Conservation (phyloP, 2,797 vertebrate genomes). For the Hippopotamyrus pictus region DNA sequence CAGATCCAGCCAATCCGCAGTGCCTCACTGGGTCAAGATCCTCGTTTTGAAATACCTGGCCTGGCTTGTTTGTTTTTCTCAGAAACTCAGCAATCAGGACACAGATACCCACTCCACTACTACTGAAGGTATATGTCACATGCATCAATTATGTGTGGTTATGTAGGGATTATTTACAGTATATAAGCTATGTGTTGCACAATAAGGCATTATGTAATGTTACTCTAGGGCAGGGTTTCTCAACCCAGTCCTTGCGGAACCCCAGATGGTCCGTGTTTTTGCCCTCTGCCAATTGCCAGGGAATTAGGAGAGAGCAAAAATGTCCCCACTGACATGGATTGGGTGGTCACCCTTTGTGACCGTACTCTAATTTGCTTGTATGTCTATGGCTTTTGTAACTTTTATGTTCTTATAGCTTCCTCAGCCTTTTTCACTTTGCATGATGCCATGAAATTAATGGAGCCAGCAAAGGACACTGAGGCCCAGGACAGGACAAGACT, state of each 20-base stretch:
- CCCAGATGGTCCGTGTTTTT: neutral
- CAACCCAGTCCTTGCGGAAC: neutral
- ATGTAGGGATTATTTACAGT: neutral
- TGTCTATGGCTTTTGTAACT: neutral
- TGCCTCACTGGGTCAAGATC: slow-evolving; percentile 42
- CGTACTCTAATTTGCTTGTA: neutral
- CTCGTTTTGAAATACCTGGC: slow-evolving; percentile 48
- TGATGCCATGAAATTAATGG: neutral
- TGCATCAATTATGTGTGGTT: neutral
- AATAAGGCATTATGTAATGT: neutral
- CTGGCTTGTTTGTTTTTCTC: slow-evolving; percentile 27
- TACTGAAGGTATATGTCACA: slow-evolving; percentile 31
- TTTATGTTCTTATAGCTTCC: neutral
- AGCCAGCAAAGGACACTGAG: neutral
- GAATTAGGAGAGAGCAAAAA: neutral
- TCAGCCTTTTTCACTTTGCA: neutral
- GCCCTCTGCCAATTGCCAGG: neutral
- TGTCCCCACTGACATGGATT: neutral
- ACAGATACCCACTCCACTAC: neutral
- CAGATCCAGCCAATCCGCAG: slow-evolving; percentile 34
- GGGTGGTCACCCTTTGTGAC: neutral
- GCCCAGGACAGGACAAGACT: neutral
- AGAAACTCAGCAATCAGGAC: neutral
- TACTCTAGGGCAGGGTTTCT: neutral
- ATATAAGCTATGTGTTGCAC: neutral